phyloP scores from a whole-genome alignment of 1,140 invertebrate species.

The Trichonephila clavipes region DNA sequence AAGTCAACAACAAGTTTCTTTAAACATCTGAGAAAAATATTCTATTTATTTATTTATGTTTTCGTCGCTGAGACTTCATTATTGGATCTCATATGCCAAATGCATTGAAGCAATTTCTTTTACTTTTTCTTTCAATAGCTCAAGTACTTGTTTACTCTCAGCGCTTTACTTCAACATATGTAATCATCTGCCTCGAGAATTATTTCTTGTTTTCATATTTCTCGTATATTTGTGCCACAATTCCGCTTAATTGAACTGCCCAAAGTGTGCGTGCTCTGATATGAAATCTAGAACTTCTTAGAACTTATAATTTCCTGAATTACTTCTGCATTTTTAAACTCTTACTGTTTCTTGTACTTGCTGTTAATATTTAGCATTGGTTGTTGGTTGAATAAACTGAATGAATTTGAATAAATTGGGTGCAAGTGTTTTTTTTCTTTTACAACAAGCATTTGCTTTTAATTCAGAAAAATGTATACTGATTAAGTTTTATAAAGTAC shows the following conservation, averaged over 20 bases:
- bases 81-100: background rate
- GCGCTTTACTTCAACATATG: background rate
- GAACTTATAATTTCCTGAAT: too few species aligned
- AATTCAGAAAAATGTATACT: too few species aligned
- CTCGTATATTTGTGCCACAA: background rate
- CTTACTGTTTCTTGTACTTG: background rate
- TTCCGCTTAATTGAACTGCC: background rate
- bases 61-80: background rate
- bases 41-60: background rate
- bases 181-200: background rate
- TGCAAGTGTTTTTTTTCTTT: background rate
- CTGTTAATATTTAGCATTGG: background rate
- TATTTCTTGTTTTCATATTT: background rate
- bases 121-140: background rate
- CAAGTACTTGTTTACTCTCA: background rate
- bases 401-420: background rate
- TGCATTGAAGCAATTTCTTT: background rate
- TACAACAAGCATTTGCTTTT: too few species aligned
- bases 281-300: too few species aligned
- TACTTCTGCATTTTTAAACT: background rate
- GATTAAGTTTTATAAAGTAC: too few species aligned
- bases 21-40: background rate
- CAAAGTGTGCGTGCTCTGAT: too few species aligned
- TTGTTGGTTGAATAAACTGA: slow-evolving; percentile 31
- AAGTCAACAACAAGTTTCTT: background rate